Conservation (phyloP, 2,113 vertebrate species). For the Tautogolabrus adspersus region DNA sequence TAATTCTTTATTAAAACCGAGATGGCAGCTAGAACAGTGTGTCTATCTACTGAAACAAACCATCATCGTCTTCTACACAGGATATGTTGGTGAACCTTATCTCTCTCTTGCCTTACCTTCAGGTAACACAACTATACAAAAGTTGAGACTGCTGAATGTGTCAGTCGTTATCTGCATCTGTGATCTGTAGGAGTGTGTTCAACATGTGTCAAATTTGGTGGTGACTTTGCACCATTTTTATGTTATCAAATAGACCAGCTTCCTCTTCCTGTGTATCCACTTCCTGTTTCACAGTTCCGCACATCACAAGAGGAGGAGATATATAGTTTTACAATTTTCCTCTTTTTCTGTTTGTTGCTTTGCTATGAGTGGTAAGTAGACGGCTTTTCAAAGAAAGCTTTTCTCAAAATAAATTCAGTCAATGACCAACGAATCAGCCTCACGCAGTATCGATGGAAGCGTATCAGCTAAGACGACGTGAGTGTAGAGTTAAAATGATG, state of each 20-base stretch:
- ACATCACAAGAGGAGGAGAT: constrained; percentile 40
- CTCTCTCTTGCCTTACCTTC: neutral
- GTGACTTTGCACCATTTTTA: constrained; percentile 54
- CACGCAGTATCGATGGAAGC: no score
- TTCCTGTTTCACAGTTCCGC: constrained; percentile 81
- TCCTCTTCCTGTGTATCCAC: constrained; percentile 80
- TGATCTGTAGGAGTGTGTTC: constrained; percentile 1
- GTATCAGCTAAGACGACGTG: neutral
- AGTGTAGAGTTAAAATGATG: neutral
- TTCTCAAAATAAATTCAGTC: no score
- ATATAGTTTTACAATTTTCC: constrained; percentile 5
- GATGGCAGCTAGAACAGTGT: neutral
- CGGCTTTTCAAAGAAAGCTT: neutral
- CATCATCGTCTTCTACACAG: neutral
- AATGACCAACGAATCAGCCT: neutral
- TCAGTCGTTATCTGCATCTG: neutral
- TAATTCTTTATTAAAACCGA: neutral
- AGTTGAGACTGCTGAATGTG: neutral
- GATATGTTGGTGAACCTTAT: neutral
- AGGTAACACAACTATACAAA: neutral
- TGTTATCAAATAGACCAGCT: constrained; percentile 81
- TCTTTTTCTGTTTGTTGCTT: neutral
- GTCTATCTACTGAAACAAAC: neutral
- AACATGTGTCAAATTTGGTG: constrained; percentile 25
- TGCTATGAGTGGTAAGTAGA: neutral